Evolutionary conservation across 2,797 vertebrate species (phyloP).

Genomic region (Smutsia temminckii): DNA sequence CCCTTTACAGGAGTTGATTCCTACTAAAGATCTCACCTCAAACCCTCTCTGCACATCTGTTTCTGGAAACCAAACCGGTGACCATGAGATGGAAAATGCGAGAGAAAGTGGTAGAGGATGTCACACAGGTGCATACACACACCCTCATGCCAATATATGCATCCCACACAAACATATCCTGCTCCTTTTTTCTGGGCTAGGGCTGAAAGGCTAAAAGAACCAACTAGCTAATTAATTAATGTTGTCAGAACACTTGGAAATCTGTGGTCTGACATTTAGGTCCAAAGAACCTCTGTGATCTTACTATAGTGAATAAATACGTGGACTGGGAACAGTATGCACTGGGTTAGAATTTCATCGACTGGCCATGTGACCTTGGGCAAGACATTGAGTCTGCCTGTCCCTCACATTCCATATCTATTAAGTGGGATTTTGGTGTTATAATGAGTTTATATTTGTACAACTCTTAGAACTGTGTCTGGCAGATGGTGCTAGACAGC

Average conservation of each 20-base stretch:
- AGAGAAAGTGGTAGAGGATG: neutral
- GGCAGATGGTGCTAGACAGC: neutral
- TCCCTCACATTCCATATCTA: neutral
- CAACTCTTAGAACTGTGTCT: conserved; percentile 12
- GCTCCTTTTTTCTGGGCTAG: neutral
- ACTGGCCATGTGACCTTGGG: neutral
- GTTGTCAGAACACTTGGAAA: neutral
- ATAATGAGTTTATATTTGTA: neutral
- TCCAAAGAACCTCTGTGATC: neutral
- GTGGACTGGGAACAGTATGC: neutral
- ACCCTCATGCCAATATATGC: rapidly evolving
- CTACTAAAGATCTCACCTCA: neutral
- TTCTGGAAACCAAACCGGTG: neutral
- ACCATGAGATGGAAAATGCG: neutral
- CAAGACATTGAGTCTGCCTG: neutral
- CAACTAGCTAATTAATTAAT: neutral
- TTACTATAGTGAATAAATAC: neutral
- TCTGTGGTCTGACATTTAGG: neutral
- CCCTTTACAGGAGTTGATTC: neutral
- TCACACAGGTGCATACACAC: rapidly evolving
- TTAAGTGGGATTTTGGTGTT: neutral
- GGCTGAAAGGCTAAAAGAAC: neutral
- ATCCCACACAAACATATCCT: neutral
- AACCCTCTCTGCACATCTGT: neutral
- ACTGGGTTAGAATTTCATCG: neutral